Conservation (phyloP, 2,888 invertebrate genomes). For the Subacronicta megacephala region DNA sequence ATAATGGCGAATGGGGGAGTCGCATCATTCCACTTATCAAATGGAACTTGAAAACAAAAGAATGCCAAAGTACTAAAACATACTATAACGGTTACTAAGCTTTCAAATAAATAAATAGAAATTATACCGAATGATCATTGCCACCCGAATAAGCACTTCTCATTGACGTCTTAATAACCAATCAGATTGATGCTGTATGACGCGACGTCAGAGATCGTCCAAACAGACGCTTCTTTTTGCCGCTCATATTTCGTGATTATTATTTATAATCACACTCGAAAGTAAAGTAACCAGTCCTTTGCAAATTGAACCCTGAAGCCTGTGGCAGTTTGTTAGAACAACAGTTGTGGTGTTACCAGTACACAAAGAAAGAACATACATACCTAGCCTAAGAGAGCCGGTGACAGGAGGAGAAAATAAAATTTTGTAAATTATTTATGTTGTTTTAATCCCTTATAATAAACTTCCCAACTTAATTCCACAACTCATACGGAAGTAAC, state of each 20-base stretch:
- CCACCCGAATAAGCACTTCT: background rate
- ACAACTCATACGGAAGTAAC: background rate
- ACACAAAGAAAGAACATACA: slow-evolving; percentile 85
- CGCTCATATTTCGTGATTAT: background rate
- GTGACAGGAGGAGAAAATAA: slow-evolving; percentile 84
- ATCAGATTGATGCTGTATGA: background rate
- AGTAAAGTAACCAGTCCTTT: too few relatives aligned
- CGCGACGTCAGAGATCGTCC: background rate
- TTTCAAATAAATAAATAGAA: too few relatives aligned
- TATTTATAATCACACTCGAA: too few relatives aligned
- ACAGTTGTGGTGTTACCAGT: slow-evolving; percentile 88
- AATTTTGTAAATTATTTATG: slow-evolving; percentile 84
- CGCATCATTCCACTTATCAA: too few relatives aligned
- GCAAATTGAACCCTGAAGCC: slow-evolving; percentile 60
- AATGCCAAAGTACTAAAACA: too few relatives aligned
- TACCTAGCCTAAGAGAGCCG: slow-evolving; percentile 83
- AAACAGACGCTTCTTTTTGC: background rate
- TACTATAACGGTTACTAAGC: too few relatives aligned
- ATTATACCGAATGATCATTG: too few relatives aligned
- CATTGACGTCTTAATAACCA: background rate
- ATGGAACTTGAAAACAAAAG: too few relatives aligned
- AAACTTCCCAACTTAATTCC: background rate
- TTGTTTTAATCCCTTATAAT: slow-evolving; percentile 68
- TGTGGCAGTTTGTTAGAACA: slow-evolving; percentile 69
- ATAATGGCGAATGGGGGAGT: too few relatives aligned